Evolutionary conservation across 2,888 invertebrate genomes (phyloP).

Genomic region (Microplitis manilae): DNA sequence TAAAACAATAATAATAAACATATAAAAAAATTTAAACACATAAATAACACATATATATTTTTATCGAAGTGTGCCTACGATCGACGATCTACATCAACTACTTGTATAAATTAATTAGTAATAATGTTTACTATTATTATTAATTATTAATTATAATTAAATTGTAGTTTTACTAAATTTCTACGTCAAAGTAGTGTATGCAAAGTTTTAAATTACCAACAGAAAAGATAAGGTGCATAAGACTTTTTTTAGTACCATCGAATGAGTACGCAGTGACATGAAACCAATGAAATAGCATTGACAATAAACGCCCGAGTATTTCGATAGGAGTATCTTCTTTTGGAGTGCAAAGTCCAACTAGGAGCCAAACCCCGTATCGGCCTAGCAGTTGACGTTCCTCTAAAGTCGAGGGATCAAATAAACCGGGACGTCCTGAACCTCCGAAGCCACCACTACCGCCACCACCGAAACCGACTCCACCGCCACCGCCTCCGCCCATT

Average conservation of each 20-base stretch:
- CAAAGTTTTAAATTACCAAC: constrained; percentile 70
- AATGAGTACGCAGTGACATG: constrained; percentile 97
- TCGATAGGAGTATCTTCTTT: constrained; percentile 84
- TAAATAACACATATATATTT: no score
- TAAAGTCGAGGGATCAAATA: constrained; percentile 70
- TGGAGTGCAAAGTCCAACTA: constrained; percentile 93
- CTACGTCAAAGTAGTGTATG: constrained; percentile 59
- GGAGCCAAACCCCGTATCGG: constrained; percentile 96
- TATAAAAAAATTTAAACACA: no score
- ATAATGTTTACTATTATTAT: not conserved
- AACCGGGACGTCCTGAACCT: constrained; percentile 69
- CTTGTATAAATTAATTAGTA: constrained; percentile 28
- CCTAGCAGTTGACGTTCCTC: constrained; percentile 93
- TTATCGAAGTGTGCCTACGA: not conserved
- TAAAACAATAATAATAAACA: not conserved
- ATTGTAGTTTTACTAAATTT: constrained; percentile 47
- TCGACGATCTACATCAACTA: not conserved
- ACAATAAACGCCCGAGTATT: constrained; percentile 90
- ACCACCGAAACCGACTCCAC: constrained; percentile 68
- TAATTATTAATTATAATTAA: constrained; percentile 38
- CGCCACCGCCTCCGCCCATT: constrained; percentile 67
- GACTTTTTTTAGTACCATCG: constrained; percentile 81
- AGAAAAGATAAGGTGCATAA: constrained; percentile 71
- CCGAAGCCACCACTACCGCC: constrained; percentile 71
- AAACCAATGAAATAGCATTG: constrained; percentile 99